A percentile compares a stretch with the other conserved stretches of the same genome.
Evolutionary conservation across 1,140 invertebrate species (phyloP).

Genomic region (Brachionus plicatilis): DNA sequence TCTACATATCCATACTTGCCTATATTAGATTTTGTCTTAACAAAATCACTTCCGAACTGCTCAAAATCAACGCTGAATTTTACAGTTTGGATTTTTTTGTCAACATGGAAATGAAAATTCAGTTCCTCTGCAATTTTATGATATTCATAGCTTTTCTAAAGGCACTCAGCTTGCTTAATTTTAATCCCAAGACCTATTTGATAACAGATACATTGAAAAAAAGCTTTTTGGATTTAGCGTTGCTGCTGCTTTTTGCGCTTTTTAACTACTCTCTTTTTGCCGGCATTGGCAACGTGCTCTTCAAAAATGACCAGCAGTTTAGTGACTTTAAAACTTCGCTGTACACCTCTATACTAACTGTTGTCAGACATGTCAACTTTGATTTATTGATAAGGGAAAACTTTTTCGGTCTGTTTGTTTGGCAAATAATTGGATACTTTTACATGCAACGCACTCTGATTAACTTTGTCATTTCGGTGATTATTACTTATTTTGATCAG

Average conservation of each 20-base stretch:
- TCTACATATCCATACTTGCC: background rate
- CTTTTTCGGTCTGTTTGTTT: background rate
- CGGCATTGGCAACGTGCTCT: background rate
- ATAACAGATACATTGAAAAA: background rate
- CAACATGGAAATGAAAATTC: background rate
- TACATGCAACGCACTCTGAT: background rate
- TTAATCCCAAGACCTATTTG: slow-evolving; percentile 32
- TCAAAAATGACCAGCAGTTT: slow-evolving; percentile 7
- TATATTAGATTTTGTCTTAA: background rate
- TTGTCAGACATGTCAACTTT: background rate
- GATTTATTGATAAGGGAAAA: background rate
- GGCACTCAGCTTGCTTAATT: background rate
- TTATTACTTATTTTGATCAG: slow-evolving; percentile 15
- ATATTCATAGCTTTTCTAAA: slow-evolving; percentile 32
- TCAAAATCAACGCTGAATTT: background rate
- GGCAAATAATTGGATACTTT: slow-evolving; percentile 26
- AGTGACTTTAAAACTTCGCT: background rate
- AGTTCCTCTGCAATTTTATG: slow-evolving; percentile 15
- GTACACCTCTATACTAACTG: background rate
- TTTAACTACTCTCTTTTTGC: background rate
- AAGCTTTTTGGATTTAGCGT: background rate
- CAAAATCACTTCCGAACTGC: background rate
- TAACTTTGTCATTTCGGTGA: slow-evolving; percentile 32
- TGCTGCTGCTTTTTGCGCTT: background rate
- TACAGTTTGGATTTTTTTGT: slow-evolving; percentile 8